These are phyloP conservation scores for Oryzias melastigma DNA, from an alignment of 2,113 vertebrate species.

Conservation along the genomic window DNA sequence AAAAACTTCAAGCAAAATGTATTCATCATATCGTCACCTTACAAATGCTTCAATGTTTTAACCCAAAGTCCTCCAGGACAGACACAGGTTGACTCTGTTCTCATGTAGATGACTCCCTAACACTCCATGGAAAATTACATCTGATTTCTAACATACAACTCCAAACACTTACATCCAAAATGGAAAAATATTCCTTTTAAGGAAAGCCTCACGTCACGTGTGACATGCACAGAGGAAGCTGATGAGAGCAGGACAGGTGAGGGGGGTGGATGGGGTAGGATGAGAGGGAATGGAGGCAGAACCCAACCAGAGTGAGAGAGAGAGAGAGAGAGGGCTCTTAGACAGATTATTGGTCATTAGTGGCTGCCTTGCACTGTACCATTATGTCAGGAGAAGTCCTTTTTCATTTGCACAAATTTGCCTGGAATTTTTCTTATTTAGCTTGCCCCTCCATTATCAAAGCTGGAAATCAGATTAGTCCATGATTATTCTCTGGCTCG, in stretches of 20 bases:
- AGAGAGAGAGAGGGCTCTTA: slow-evolving; percentile 81
- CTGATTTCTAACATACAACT: too few relatives aligned
- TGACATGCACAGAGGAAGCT: slow-evolving; percentile 38
- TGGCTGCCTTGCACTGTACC: slow-evolving; percentile 93
- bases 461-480: slow-evolving; percentile 98
- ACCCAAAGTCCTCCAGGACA: too few relatives aligned
- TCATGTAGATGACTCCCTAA: too few relatives aligned
- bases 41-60: too few relatives aligned
- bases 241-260: slow-evolving; percentile 52
- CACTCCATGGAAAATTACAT: too few relatives aligned
- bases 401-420: slow-evolving; percentile 99
- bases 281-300: slow-evolving; percentile 26
- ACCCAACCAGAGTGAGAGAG: slow-evolving; percentile 27
- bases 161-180: too few relatives aligned
- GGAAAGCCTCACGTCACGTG: too few relatives aligned
- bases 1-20: too few relatives aligned
- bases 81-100: too few relatives aligned
- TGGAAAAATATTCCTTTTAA: too few relatives aligned
- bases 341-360: slow-evolving; percentile 99
- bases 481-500: slow-evolving; percentile 93
- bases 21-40: too few relatives aligned
- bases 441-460: slow-evolving; percentile 97
- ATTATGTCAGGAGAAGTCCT: slow-evolving; percentile 99
- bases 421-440: slow-evolving; percentile 99
- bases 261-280: slow-evolving; percentile 1